Evolutionary conservation across 2,797 vertebrate species (phyloP).

Genomic region (Tolypeutes matacus): DNA sequence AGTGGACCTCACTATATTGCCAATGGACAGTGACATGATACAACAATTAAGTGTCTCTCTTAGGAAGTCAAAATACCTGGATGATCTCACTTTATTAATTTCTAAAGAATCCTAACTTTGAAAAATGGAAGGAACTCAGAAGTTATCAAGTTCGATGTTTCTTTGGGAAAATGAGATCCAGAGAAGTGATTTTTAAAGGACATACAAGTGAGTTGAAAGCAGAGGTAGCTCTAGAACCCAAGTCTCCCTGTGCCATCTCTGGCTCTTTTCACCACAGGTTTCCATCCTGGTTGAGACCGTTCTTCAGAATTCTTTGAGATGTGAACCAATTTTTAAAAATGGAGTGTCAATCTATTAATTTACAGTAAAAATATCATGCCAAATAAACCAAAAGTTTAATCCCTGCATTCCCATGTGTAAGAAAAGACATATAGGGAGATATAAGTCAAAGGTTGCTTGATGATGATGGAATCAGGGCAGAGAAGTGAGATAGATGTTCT

Average conservation of each 20-base stretch:
- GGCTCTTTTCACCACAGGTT: background rate
- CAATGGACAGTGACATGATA: background rate
- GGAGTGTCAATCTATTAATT: background rate
- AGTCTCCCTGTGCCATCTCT: background rate
- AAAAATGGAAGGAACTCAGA: background rate
- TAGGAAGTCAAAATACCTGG: background rate
- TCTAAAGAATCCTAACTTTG: constrained; percentile 10
- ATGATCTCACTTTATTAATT: background rate
- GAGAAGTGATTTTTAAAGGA: constrained; percentile 1
- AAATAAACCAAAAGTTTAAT: background rate
- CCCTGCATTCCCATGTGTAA: background rate
- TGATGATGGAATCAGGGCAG: background rate
- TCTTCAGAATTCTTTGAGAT: constrained; percentile 9
- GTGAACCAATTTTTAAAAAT: background rate
- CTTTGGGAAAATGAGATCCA: background rate
- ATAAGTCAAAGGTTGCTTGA: background rate
- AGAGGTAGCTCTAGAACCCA: background rate
- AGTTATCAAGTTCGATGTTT: background rate
- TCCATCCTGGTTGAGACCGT: background rate
- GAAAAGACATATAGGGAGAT: background rate
- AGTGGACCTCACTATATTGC: background rate
- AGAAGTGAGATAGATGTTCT: background rate
- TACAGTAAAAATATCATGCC: background rate
- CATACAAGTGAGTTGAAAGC: background rate
- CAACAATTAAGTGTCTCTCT: background rate